A percentile compares a stretch with the other conserved stretches of the same genome.
Evolutionary conservation across 2,888 invertebrate species (phyloP).

Genomic region (Germaria angustata): DNA sequence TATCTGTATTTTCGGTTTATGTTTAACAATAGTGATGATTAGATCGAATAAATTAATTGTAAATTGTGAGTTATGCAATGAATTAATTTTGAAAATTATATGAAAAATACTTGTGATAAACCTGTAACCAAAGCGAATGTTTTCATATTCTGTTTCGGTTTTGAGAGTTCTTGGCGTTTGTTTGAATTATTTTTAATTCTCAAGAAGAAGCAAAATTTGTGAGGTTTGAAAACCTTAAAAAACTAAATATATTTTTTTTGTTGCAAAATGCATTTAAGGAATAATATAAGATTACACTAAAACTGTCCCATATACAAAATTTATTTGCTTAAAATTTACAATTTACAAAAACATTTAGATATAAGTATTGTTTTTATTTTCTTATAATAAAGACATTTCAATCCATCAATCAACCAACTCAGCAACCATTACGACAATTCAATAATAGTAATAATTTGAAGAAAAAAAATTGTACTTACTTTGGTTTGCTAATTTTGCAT

Average conservation of each 20-base stretch:
- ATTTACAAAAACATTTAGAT: conserved; percentile 69
- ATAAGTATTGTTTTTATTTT: conserved; percentile 42
- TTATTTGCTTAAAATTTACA: conserved; percentile 65
- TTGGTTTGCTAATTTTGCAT: conserved; percentile 71
- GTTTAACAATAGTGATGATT: conserved; percentile 7
- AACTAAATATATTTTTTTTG: conserved; percentile 48
- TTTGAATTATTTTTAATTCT: conserved; percentile 19
- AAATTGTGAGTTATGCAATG: conserved; percentile 32
- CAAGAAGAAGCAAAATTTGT: conserved; percentile 37
- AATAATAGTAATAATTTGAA: conserved; percentile 73
- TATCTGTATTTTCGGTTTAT: conserved; percentile 17
- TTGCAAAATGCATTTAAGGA: conserved; percentile 62
- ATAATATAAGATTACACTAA: conserved; percentile 64
- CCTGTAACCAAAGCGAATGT: conserved; percentile 48
- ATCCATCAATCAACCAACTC: conserved; percentile 75
- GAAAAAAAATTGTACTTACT: conserved; percentile 77
- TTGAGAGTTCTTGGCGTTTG: conserved; percentile 18
- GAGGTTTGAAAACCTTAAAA: conserved; percentile 37
- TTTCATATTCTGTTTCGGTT: conserved; percentile 30
- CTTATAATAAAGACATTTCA: conserved; percentile 69
- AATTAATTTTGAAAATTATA: conserved; percentile 39
- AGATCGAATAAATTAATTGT: neutral
- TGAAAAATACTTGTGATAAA: conserved; percentile 16
- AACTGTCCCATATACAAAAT: conserved; percentile 67
- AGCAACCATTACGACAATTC: conserved; percentile 79